Evolutionary conservation across 2,797 vertebrate genomes (phyloP), one percentile per base, ranked within the genome.

Genomic region (Anas georgica): DNA sequence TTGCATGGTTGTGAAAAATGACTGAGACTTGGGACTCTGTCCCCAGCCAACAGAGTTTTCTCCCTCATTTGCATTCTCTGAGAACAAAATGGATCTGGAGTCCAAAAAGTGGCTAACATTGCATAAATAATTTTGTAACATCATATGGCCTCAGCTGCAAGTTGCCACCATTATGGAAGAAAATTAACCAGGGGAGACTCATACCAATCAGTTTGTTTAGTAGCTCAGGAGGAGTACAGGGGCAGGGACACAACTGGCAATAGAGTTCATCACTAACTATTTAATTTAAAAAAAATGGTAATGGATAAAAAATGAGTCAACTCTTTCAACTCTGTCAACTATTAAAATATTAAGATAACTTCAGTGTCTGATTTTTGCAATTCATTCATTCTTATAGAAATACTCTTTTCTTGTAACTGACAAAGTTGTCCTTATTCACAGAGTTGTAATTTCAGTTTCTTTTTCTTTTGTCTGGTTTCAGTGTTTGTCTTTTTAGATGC

Each of bases 161-260:
- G 97, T 98, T 98, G 97, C 97, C 95, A 97, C 98, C 96, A 98
- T 98, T 98, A 98, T 35, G 86, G 96, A 97, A 96, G 97, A 97
- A 98, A 98, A 98, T 98, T 98, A 98, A 98, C 97, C 98, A 98
- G 96, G 96, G 96, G 98, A 98, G 98, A 98, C 98, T 97, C 97
- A 98, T 98, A 94, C 93, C 96, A 97, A 98, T 98, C 98, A 98
- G 97, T 97, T 97, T 95, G 96, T 97, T 98, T 97, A 98, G 97
- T 74, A 96, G 96, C 97, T 98, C 96, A 96, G 97, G 97, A 98
- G 97, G 97, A 86, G 83, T 97, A 97, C 91, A 97, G 97, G 97
- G 97, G 96, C 97, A 97, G 95, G 86, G 88, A 97, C 33, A 70
- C 94, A 97, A 98, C 72, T 97, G 97, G 96, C 97, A 97, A 56